Evolutionary conservation across 1,140 invertebrate species (phyloP).

Genomic region (Papilio polytes): DNA sequence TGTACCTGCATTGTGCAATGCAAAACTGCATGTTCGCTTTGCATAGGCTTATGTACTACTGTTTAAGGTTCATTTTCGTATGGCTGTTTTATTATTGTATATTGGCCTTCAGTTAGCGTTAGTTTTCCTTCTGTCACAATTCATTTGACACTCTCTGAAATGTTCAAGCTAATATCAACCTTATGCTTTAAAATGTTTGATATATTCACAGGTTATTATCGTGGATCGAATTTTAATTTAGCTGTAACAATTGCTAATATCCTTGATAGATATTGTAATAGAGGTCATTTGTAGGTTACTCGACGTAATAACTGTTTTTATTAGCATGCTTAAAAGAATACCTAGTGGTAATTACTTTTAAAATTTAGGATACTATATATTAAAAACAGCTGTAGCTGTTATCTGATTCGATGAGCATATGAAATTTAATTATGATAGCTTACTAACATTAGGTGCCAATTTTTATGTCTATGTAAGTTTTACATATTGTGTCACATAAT

Average conservation of each 20-base stretch:
- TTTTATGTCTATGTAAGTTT: too few relatives aligned
- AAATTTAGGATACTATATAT: too few relatives aligned
- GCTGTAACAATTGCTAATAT: conserved; percentile 19
- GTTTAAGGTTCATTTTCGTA: conserved; percentile 54
- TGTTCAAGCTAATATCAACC: conserved; percentile 49
- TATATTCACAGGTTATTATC: conserved; percentile 46
- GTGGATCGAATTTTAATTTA: conserved; percentile 37
- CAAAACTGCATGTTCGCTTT: conserved; percentile 45
- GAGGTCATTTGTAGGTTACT: conserved; percentile 40
- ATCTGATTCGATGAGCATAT: too few relatives aligned
- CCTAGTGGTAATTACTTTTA: too few relatives aligned
- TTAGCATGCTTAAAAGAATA: conserved; percentile 24
- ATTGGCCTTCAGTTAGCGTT: conserved; percentile 54
- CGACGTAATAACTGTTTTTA: conserved; percentile 31
- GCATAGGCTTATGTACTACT: conserved; percentile 35
- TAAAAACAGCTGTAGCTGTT: too few relatives aligned
- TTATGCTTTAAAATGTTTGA: conserved; percentile 44
- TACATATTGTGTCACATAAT: too few relatives aligned
- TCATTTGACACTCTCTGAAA: conserved; percentile 53
- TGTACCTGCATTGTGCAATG: conserved; percentile 51
- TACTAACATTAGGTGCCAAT: too few relatives aligned
- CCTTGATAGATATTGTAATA: conserved; percentile 41
- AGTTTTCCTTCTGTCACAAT: conserved; percentile 63
- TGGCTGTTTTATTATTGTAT: conserved; percentile 47
- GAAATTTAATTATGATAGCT: too few relatives aligned